These are phyloP conservation scores for Brachionus manjavacas DNA, from an alignment of 1,140 invertebrate genomes.

Conservation along the genomic window DNA sequence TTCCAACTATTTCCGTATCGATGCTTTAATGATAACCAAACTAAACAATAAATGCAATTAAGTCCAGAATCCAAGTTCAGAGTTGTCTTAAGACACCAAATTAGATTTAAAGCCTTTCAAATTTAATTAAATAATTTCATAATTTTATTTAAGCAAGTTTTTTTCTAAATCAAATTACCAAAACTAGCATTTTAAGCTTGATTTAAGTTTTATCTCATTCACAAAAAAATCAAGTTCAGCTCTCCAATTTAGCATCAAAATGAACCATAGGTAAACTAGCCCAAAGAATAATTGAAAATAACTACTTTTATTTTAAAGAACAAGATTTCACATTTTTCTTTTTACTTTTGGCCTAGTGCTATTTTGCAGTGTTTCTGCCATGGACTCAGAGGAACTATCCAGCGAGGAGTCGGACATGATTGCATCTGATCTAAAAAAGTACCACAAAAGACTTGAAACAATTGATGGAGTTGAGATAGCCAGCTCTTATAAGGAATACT, in stretches of 20 bases:
- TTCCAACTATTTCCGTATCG: too few species aligned
- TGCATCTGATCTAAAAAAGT: background rate
- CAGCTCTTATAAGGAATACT: slow-evolving; percentile 34
- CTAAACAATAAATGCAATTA: too few species aligned
- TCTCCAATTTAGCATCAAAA: background rate
- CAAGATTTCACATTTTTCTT: background rate
- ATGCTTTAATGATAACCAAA: too few species aligned
- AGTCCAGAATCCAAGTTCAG: background rate
- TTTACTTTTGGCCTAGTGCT: background rate
- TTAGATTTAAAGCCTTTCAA: background rate
- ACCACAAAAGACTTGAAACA: slow-evolving; percentile 24
- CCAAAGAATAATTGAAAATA: background rate
- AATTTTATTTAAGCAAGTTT: background rate
- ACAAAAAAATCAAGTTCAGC: background rate
- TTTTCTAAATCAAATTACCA: background rate
- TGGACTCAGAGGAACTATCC: background rate
- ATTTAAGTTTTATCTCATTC: background rate
- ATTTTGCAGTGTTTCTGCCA: background rate
- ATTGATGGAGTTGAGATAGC: slow-evolving; percentile 40
- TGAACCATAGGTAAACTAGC: background rate
- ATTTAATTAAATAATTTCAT: background rate
- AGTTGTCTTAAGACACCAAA: background rate
- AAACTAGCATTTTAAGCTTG: background rate
- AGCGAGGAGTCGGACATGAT: background rate
- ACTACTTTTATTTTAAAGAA: background rate